These are phyloP conservation scores for Dendropsophus ebraccatus DNA, from an alignment of 2,113 vertebrate species.

Conservation along the genomic window DNA sequence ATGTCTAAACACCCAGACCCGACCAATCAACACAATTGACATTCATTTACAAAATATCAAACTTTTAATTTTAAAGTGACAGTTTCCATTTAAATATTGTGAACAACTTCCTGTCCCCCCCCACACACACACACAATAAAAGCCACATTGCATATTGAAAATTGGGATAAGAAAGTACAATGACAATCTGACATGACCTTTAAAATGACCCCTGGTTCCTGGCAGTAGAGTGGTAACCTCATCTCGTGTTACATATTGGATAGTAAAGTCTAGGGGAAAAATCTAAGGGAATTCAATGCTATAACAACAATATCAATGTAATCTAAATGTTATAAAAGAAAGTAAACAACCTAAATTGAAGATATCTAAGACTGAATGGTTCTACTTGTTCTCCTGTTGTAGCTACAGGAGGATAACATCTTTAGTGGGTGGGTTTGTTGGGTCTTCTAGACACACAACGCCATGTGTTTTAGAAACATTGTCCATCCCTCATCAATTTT, in stretches of 20 bases:
- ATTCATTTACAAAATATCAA: too few species aligned
- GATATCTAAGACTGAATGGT: neutral
- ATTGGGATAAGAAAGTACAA: too few species aligned
- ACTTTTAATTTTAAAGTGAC: too few species aligned
- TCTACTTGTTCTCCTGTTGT: neutral
- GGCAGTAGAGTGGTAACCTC: neutral
- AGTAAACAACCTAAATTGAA: neutral
- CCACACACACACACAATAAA: too few species aligned
- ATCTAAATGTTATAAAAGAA: neutral
- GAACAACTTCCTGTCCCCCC: too few species aligned
- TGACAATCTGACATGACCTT: neutral
- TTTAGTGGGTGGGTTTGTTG: neutral
- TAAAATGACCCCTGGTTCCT: neutral
- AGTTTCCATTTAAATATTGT: too few species aligned
- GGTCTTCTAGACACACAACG: neutral
- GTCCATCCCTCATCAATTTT: neutral
- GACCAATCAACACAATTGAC: too few species aligned
- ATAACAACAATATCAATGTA: neutral
- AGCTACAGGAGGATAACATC: neutral
- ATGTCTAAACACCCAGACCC: too few species aligned
- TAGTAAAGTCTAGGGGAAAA: neutral
- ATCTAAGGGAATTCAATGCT: neutral
- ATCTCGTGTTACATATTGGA: neutral
- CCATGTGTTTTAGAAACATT: neutral
- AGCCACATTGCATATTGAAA: too few species aligned